Percentiles rank a stretch among this genome's conserved stretches.
phyloP scores from a whole-genome alignment of 2,888 invertebrate genomes.

The Phengaris arion region DNA sequence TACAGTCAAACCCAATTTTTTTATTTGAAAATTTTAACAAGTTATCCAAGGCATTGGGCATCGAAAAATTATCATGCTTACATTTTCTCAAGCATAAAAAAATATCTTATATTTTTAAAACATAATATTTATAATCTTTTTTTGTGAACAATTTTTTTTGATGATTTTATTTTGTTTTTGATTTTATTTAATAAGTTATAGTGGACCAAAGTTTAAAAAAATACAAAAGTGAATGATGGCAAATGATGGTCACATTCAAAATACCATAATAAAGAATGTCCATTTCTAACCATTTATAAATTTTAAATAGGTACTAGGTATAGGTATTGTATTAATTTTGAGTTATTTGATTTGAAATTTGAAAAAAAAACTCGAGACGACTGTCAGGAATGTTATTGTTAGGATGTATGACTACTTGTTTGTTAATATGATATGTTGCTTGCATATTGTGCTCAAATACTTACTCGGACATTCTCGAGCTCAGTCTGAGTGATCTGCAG shows the following conservation, averaged over 20 bases:
- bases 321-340: neutral
- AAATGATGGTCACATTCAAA: neutral
- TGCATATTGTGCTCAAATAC: slow-evolving; percentile 42
- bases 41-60: neutral
- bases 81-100: neutral
- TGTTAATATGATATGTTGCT: neutral
- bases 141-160: too few relatives aligned
- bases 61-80: neutral
- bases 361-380: neutral
- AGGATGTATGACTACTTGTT: slow-evolving; percentile 4
- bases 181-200: neutral
- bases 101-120: neutral
- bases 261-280: too few relatives aligned
- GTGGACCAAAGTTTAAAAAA: neutral
- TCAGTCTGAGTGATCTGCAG: slow-evolving; percentile 91
- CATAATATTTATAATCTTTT: too few relatives aligned
- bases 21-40: neutral
- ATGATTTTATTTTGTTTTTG: neutral
- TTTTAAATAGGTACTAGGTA: too few relatives aligned
- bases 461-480: slow-evolving; percentile 92
- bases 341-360: neutral
- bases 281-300: too few relatives aligned
- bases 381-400: slow-evolving; percentile 13
- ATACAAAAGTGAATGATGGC: neutral
- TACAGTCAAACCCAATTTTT: slow-evolving; percentile 32